Base-by-base conservation (phyloP, 2,113 vertebrate genomes). In the Globicephala melas region DNA sequence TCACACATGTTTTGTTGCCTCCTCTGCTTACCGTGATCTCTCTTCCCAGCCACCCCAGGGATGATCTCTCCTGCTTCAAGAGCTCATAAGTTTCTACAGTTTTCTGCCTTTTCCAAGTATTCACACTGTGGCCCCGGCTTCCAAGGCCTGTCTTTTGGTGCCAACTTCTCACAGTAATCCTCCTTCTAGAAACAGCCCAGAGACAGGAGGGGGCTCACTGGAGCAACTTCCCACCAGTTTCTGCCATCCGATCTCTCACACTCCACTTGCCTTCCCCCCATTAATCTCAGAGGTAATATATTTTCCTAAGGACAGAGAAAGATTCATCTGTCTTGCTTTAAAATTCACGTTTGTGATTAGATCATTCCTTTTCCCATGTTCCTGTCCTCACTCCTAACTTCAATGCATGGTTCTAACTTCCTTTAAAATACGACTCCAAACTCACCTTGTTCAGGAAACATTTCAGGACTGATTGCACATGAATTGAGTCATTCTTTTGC, bases 351-450 rank as follows among this genome's bases (percentile, higher is more conserved):
- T 82, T 94, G 33, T 88, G 83, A 87, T 60, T 70, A 87, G n/a
- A 87, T 90, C 6, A 62, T 92, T 95, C 50, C 47, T 94, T 58
- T 71, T 47, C 36, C 74, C 53, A 15, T 44, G 95, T 90, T 88
- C 83, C 63, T 84, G 74, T 84, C 36, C 60, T 62, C n/a, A 36
- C 36, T 89, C 8, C 18, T 26, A 50, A 92, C 70, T 80, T 97
- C 44, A 94, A 2, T n/a, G 41, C 36, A 28, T 60, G 50, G 23
- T 73, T 60, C 63, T 85, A 53, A 95, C 83, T 84, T 91, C 33
- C 84, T 95, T 92, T 94, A 95, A 90, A 87, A 96, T 65, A 73
- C 14, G 87, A 87, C 53, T 92, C 79, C 67, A 87, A 96, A 55
- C 70, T 92, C 70, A 84, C 50, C 71, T 95, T 12, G 0, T 55